These are phyloP conservation scores for Phrynocephalus guinanensis DNA, from an alignment of 2,797 vertebrate genomes.

Conservation along the genomic window DNA sequence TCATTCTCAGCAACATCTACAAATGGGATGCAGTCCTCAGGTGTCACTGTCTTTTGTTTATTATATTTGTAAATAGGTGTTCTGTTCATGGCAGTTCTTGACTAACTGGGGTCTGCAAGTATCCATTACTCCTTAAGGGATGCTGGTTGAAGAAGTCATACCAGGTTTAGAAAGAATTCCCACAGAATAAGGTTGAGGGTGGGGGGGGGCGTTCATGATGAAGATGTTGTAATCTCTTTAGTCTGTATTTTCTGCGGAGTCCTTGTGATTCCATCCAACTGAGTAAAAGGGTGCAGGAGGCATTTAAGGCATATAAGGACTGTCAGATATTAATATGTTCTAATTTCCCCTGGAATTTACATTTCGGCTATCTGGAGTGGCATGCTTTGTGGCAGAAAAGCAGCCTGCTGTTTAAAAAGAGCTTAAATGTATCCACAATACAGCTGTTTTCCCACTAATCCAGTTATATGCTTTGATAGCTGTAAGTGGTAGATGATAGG, in stretches of 20 bases:
- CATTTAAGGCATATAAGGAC: conserved; percentile 46
- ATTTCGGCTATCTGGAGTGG: conserved; percentile 63
- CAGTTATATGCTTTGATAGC: conserved; percentile 75
- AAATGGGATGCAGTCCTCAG: conserved; percentile 38
- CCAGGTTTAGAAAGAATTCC: conserved; percentile 32
- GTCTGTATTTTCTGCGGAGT: conserved; percentile 35
- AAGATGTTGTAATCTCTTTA: conserved; percentile 45
- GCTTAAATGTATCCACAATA: conserved; percentile 65
- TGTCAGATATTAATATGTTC: conserved; percentile 57
- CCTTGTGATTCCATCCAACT: conserved; percentile 53
- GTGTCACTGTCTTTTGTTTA: conserved; percentile 33
- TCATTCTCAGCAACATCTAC: conserved; percentile 12
- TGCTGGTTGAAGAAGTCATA: conserved; percentile 49
- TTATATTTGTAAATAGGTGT: conserved; percentile 31
- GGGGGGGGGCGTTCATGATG: not conserved
- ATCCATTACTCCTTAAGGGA: conserved; percentile 58
- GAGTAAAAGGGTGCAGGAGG: conserved; percentile 38
- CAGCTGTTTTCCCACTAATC: conserved; percentile 75
- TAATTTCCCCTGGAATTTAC: conserved; percentile 65
- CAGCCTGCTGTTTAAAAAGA: conserved; percentile 73
- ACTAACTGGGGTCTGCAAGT: conserved; percentile 58
- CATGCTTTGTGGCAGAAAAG: conserved; percentile 68
- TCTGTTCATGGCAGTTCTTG: conserved; percentile 58
- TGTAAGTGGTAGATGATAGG: conserved; percentile 70
- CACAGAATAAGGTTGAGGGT: conserved; percentile 1